Evolutionary conservation across 2,888 invertebrate genomes (phyloP), one percentile per base, ranked within the genome.

Genomic region (Phragmatobia fuliginosa): DNA sequence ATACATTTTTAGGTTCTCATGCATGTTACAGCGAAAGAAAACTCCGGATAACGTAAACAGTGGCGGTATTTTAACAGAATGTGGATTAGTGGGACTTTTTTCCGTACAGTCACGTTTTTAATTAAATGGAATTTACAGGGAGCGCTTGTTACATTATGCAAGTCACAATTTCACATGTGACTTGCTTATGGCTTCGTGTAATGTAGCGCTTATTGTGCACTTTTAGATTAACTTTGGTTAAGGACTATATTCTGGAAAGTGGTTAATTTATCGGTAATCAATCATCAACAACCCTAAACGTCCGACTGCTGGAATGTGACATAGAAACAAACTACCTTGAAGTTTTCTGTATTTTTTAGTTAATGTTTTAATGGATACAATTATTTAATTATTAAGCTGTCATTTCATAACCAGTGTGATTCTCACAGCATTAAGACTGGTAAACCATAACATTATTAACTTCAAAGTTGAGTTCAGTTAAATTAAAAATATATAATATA

Each of bases 91-190:
- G 62, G 66, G 68, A 62, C 68, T 70, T 86, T 81, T 87, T 81
- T 60, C 36, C 82, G 88, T 84, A 79, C 80, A 88, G 90, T 90
- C 91, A 91, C 91, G 91, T 90, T 91, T 91, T 91, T 91, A 91
- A 91, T 91, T 91, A 91, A 89, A 85, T 82, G 82, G 81, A 86
- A 85, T 89, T 87, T 87, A 88, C 88, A 82, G 86, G 86, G 83
- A 83, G 81, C 80, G 77, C 82, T 85, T 83, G 84, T 82, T 83
- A 85, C 85, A 83, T 85, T 85, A 86, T 88, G 85, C 86, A 84
- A 89, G 87, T 87, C 86, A 87, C 86, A 87, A 82, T 83, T 84
- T 79, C 86, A 83, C 84, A 86, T 88, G 84, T 87, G 88, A 87
- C 85, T 81, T 84, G 82, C 83, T 83, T 85, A 84, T 83, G 80